Conservation (phyloP, 2,888 invertebrate genomes). For the Mystacides longicornis region DNA sequence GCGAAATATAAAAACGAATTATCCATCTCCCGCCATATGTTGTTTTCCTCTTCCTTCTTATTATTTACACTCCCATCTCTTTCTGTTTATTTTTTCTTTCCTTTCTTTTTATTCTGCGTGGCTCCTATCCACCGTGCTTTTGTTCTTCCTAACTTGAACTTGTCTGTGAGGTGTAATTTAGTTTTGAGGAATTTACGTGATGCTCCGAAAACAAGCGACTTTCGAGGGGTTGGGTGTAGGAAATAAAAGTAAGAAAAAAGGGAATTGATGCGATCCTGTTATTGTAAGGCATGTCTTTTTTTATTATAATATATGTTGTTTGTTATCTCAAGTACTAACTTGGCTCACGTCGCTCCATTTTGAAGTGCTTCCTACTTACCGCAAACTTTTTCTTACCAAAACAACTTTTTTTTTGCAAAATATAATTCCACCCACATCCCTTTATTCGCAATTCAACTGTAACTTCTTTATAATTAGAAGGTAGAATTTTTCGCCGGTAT, state of each 20-base stretch:
- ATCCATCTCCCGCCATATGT: constrained; percentile 23
- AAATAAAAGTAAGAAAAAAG: background rate
- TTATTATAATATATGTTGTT: no score
- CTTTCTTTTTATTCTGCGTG: constrained; percentile 2
- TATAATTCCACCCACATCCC: no score
- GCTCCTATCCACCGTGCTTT: no score
- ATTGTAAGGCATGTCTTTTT: constrained; percentile 20
- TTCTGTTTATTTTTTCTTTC: constrained; percentile 18
- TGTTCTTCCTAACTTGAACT: constrained; percentile 24
- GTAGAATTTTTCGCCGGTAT: no score
- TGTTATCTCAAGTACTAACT: constrained; percentile 14
- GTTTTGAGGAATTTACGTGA: constrained; percentile 26
- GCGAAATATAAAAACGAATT: constrained; percentile 26
- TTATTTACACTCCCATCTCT: constrained; percentile 26
- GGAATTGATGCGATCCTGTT: constrained; percentile 24
- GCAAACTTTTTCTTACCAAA: no score
- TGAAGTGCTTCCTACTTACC: no score
- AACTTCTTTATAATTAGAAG: no score
- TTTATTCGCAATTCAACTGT: no score
- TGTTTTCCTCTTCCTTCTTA: constrained; percentile 24
- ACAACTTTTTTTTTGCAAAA: no score
- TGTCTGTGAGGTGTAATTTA: constrained; percentile 26
- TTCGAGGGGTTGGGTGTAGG: constrained; percentile 10
- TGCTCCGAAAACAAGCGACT: no score
- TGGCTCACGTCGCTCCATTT: constrained; percentile 6